Conservation (phyloP, 2,888 invertebrate species). For the Brenthis daphne region DNA sequence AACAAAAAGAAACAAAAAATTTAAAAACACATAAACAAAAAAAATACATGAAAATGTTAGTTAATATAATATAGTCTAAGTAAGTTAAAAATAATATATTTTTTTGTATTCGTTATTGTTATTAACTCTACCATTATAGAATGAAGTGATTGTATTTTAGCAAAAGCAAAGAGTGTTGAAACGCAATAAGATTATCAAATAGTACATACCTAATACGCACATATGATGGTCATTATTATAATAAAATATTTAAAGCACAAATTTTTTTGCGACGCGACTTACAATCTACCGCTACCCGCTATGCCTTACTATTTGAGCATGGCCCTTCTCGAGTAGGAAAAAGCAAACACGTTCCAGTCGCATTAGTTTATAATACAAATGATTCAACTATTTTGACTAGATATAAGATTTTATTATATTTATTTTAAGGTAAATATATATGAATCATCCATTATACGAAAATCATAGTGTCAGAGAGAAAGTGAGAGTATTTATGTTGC, state of each 20-base stretch:
- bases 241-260: background rate
- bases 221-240: background rate
- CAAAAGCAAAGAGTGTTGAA: too few species aligned
- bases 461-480: constrained; percentile 23
- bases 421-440: constrained; percentile 6
- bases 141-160: too few species aligned
- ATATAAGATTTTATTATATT: constrained; percentile 6
- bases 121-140: background rate
- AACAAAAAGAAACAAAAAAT: background rate
- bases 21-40: background rate
- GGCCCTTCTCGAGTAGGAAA: background rate
- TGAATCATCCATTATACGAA: constrained; percentile 3
- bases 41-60: background rate
- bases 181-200: too few species aligned
- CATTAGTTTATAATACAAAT: background rate
- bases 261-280: background rate
- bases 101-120: constrained; percentile 6
- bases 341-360: background rate
- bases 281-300: background rate
- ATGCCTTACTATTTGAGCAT: background rate
- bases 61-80: constrained; percentile 3
- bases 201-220: constrained; percentile 1
- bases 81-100: constrained; percentile 3
- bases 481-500: background rate
- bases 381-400: background rate